phyloP scores from a whole-genome alignment of 2,113 vertebrate genomes.

The Psilopogon haemacephalus region DNA sequence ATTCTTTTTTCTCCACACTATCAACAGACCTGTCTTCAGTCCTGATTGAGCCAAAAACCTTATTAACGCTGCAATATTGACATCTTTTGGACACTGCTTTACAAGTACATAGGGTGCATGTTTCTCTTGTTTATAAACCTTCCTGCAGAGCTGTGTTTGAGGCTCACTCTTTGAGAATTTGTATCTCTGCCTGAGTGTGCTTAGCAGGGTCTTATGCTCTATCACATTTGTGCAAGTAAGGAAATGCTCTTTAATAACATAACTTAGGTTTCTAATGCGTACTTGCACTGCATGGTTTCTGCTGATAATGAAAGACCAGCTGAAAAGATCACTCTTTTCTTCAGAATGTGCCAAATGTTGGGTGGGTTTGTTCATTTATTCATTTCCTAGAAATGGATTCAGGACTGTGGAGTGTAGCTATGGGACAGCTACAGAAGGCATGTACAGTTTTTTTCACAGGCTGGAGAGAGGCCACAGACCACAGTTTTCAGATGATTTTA shows the following conservation, averaged over 20 bases:
- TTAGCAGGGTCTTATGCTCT: neutral
- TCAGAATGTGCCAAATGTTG: neutral
- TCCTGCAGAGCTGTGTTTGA: neutral
- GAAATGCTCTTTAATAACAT: neutral
- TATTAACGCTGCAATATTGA: too few species aligned
- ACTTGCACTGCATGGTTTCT: neutral
- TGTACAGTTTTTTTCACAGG: accelerated
- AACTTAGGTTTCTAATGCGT: neutral
- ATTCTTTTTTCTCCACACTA: neutral
- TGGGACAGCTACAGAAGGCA: neutral
- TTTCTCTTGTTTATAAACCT: neutral
- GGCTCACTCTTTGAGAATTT: neutral
- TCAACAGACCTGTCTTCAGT: neutral
- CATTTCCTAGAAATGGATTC: neutral
- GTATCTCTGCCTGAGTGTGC: neutral
- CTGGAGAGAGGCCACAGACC: neutral
- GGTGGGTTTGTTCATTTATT: neutral
- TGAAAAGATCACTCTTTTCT: neutral
- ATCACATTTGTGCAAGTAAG: neutral
- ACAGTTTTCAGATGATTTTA: neutral
- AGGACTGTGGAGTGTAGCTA: neutral
- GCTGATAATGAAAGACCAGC: neutral
- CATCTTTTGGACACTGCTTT: neutral
- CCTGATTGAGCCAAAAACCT: neutral
- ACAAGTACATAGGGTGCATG: neutral